Conservation (phyloP, 2,113 vertebrate genomes). For the Upupa epops region DNA sequence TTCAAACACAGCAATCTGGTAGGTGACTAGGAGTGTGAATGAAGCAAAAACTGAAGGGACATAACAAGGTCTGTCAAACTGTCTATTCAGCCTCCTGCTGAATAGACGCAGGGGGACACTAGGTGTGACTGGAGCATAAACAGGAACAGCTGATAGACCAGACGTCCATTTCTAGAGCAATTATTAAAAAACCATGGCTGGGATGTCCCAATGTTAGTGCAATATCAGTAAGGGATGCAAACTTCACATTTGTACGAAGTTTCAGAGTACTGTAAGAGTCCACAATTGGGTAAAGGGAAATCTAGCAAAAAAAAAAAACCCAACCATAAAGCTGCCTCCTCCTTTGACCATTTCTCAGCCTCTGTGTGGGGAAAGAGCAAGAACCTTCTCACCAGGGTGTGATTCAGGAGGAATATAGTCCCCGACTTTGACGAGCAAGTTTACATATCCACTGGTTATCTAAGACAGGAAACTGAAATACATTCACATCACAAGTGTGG, state of each 20-base stretch:
- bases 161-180: accelerated
- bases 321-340: not conserved
- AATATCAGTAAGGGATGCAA: not conserved
- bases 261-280: not conserved
- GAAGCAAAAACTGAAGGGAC: not conserved
- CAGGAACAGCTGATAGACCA: not conserved
- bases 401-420: not conserved
- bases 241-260: not conserved
- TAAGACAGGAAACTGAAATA: not conserved
- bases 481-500: accelerated
- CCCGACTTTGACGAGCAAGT: not conserved
- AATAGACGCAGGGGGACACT: not conserved
- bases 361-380: not conserved
- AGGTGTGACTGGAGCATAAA: not conserved
- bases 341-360: not conserved
- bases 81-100: not conserved
- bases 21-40: not conserved
- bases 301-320: not conserved
- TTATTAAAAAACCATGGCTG: not conserved
- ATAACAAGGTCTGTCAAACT: not conserved
- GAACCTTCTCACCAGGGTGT: not conserved
- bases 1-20: not conserved
- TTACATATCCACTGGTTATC: not conserved
- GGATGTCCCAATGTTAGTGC: not conserved
- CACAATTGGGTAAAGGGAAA: not conserved